Evolutionary conservation across 2,113 vertebrate species (phyloP).

Genomic region (Oenanthe melanoleuca): DNA sequence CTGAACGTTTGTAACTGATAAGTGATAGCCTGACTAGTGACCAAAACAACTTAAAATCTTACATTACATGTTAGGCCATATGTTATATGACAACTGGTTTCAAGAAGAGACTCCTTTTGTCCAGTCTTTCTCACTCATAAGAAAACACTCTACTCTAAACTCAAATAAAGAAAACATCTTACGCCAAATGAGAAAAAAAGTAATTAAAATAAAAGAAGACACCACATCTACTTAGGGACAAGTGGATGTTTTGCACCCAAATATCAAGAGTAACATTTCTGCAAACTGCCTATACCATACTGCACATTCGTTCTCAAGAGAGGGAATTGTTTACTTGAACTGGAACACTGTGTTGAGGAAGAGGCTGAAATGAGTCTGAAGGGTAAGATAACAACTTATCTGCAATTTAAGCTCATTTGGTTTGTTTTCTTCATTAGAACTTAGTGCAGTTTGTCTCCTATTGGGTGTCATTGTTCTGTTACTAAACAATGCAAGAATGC

Average conservation of each 20-base stretch:
- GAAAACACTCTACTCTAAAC: not conserved
- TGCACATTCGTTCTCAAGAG: not conserved
- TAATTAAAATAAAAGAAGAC: not conserved
- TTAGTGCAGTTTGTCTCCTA: not conserved
- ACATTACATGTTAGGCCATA: not conserved
- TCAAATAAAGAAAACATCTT: not conserved
- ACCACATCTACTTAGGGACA: not conserved
- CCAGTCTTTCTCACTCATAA: not conserved
- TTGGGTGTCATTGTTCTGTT: conserved; percentile 22
- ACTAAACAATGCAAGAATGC: not conserved
- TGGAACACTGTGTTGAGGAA: not conserved
- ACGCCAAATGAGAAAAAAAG: not conserved
- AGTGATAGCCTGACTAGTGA: not conserved
- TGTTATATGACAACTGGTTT: not conserved
- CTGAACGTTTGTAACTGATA: not conserved
- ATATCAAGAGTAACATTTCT: not conserved
- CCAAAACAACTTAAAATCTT: not conserved
- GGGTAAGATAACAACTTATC: not conserved
- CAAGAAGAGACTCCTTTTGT: not conserved
- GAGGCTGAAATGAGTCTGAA: not conserved
- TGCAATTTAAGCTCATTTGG: not conserved
- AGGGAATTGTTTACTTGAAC: not conserved
- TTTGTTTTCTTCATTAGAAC: conserved; percentile 22
- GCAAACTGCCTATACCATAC: not conserved
- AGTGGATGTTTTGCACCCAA: not conserved